Evolutionary conservation across 2,888 invertebrate genomes (phyloP).

Genomic region (Archips crataeganus): DNA sequence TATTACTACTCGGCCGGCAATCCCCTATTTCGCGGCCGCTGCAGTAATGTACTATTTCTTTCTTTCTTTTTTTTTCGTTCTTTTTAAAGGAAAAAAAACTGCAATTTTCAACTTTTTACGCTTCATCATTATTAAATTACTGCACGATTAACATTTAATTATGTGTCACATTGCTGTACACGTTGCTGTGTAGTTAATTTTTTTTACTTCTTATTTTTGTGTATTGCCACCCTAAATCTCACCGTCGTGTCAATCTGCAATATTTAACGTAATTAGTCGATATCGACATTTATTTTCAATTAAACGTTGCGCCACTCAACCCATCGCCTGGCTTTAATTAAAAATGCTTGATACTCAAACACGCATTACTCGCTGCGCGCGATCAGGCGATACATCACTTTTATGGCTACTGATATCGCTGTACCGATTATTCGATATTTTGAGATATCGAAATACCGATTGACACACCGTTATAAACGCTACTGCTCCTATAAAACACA

Average conservation of each 20-base stretch:
- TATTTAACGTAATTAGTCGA: slow-evolving; percentile 4
- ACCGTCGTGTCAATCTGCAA: background rate
- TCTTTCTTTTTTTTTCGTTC: too few species aligned
- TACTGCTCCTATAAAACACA: slow-evolving; percentile 1
- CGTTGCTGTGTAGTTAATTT: too few species aligned
- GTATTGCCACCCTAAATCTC: background rate
- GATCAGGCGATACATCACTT: slow-evolving; percentile 46
- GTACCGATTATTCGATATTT: slow-evolving; percentile 39
- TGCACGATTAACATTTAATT: too few species aligned
- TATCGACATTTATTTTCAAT: slow-evolving; percentile 40
- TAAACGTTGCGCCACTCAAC: slow-evolving; percentile 30
- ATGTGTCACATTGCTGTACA: too few species aligned
- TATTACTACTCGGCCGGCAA: too few species aligned
- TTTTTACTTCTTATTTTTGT: too few species aligned
- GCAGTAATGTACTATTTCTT: too few species aligned
- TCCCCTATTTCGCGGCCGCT: too few species aligned
- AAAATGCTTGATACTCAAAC: slow-evolving; percentile 51
- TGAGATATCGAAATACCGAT: slow-evolving; percentile 37
- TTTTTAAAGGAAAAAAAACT: too few species aligned
- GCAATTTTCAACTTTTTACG: too few species aligned
- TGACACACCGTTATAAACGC: slow-evolving; percentile 35
- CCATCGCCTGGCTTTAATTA: slow-evolving; percentile 33
- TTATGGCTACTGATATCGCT: slow-evolving; percentile 45
- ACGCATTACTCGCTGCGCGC: slow-evolving; percentile 46
- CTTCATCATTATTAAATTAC: too few species aligned